Evolutionary conservation across 1,140 invertebrate genomes (phyloP).

Genomic region (Drosophila athabasca): DNA sequence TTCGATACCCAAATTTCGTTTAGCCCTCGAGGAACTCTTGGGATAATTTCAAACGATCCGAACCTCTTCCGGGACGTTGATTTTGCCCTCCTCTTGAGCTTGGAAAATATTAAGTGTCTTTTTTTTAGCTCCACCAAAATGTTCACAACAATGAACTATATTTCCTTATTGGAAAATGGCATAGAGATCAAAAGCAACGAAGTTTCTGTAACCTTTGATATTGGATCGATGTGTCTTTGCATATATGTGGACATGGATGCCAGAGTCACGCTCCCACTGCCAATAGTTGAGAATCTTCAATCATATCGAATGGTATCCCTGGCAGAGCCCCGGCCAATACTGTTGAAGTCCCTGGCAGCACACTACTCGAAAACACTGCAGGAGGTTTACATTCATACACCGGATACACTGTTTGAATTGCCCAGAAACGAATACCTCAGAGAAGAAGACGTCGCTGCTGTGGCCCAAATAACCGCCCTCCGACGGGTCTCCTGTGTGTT

Average conservation of each 20-base stretch:
- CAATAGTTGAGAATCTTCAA: not conserved
- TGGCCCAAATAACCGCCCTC: not conserved
- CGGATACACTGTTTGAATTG: not conserved
- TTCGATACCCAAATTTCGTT: not conserved
- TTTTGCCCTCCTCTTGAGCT: not conserved
- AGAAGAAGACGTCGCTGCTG: not conserved
- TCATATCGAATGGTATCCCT: not conserved
- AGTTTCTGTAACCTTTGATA: not conserved
- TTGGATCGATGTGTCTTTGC: not conserved
- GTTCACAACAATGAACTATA: not conserved
- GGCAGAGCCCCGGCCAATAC: not conserved
- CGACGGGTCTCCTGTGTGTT: not conserved
- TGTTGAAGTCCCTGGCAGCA: not conserved
- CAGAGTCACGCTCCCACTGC: not conserved
- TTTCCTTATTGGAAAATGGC: slow-evolving; percentile 14
- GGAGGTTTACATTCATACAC: not conserved
- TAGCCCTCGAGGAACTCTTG: not conserved
- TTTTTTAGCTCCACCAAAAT: not conserved
- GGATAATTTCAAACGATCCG: not conserved
- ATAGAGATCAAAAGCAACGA: not conserved
- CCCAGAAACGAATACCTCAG: not conserved
- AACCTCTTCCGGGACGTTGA: not conserved
- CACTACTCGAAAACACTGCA: not conserved
- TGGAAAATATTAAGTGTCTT: slow-evolving; percentile 11
- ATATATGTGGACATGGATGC: not conserved